Base-by-base conservation (phyloP, 2,888 invertebrate species). In the Cataglyphis albicans region DNA sequence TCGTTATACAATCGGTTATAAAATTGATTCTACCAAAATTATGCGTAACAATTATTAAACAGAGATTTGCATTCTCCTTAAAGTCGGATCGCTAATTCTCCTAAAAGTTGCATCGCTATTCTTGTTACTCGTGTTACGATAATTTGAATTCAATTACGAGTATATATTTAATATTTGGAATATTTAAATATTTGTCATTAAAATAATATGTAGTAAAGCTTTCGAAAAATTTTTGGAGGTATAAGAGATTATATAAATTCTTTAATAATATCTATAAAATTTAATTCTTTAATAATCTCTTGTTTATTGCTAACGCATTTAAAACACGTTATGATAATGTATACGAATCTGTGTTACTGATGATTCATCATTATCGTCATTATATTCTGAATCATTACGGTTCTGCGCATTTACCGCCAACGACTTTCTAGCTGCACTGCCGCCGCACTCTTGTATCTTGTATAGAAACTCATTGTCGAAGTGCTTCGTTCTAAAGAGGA, bases 371-470 rank as follows among this genome's bases (percentile, higher is more conserved):
- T 75, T 64, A 41, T 74, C 74, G 61, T 29, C 74, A 41, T 63
- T 44, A 12, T 4, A 59, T 55, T 55, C 68, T 76, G 76, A 76
- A 68, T 76, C 76, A 29, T 29, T 86, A 83, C 84, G 83, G 74
- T 81, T 83, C 89, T 86, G 89, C 75, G 80, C 63, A 61, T 80
- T 44, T 76, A 44, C 72, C 65, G 83, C 65, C 88, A 83, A 86
- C 89, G 89, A 84, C 85, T 87, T 90, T 89, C 83, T 86, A 90
- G 86, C 86, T 86, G 88, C 84, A 83, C 81, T 74, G 75, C 83
- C 82, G 84, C 76, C 73, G 83, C 84, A 64, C 55, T 59, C 67
- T 48, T 82, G 72, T 84, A 76, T 74, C 41, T 75, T 76, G 72
- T 72, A 35, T 35, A 57, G 38, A 67, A 48, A 65, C 64, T 81